These are phyloP conservation scores for Rhyacichthys aspro DNA, from an alignment of 2,797 vertebrate genomes.

Conservation along the genomic window DNA sequence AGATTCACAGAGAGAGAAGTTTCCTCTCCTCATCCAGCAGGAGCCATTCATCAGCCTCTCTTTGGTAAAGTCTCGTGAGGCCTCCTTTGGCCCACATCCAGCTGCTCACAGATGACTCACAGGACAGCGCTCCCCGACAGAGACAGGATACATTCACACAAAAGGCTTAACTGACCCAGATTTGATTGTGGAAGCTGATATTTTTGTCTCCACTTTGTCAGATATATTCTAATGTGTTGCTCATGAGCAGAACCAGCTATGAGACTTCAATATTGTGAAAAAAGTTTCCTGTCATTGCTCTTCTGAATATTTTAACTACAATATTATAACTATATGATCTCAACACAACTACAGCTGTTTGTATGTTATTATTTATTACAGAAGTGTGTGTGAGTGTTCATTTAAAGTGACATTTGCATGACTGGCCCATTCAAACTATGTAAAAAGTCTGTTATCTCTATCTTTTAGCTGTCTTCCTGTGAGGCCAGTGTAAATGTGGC, in stretches of 20 bases:
- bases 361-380: no score
- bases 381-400: no score
- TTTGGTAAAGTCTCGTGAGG: constrained; percentile 46
- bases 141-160: constrained; percentile 5
- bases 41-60: constrained; percentile 48
- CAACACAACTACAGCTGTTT: no score
- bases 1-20: constrained; percentile 26
- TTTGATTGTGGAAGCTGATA: not conserved
- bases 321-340: no score
- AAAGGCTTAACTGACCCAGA: constrained; percentile 1
- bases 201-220: not conserved
- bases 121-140: constrained; percentile 39
- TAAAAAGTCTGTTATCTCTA: not conserved
- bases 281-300: no score
- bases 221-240: not conserved
- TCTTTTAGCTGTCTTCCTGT: not conserved
- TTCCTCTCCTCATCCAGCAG: constrained; percentile 24
- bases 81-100: constrained; percentile 43
- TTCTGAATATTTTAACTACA: no score
- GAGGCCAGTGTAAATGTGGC: not conserved
- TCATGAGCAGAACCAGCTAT: no score
- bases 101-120: constrained; percentile 59
- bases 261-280: no score
- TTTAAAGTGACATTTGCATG: no score
- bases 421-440: no score